phyloP scores from a whole-genome alignment of 2,888 invertebrate species.

The Eudemis profundana region DNA sequence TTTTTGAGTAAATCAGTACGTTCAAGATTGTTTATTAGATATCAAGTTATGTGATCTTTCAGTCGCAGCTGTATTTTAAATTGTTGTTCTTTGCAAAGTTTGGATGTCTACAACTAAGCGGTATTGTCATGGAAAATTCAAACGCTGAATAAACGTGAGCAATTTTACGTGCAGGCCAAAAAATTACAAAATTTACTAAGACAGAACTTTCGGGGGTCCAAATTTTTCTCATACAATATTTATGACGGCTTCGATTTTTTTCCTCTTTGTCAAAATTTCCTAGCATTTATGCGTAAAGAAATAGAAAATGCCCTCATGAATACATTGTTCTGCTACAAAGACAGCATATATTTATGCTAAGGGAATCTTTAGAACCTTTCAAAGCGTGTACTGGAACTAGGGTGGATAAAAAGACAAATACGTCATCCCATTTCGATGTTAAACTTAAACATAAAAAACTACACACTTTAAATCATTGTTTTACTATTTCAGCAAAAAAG shows the following conservation, averaged over 20 bases:
- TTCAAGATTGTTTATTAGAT: no score
- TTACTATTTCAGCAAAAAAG: no score
- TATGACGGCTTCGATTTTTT: conserved; percentile 21
- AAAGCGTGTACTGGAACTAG: neutral
- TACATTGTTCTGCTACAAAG: conserved; percentile 32
- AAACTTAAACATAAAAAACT: neutral
- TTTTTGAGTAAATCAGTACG: no score
- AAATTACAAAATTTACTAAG: neutral
- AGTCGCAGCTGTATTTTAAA: no score
- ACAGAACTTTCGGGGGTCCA: neutral
- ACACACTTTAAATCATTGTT: no score
- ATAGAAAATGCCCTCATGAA: conserved; percentile 41
- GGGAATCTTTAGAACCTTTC: conserved; percentile 17
- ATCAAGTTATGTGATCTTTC: no score
- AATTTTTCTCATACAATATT: conserved; percentile 27
- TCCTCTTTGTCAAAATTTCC: conserved; percentile 2
- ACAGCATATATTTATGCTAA: conserved; percentile 36
- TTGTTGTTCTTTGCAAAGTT: no score
- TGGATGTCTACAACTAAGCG: no score
- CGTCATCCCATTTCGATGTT: neutral
- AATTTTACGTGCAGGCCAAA: neutral
- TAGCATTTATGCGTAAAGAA: conserved; percentile 29
- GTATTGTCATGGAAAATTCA: neutral
- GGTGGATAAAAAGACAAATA: neutral
- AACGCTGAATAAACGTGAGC: neutral